phyloP scores from a whole-genome alignment of 1,140 invertebrate species.

The Aphaenogaster ashmeadi region DNA sequence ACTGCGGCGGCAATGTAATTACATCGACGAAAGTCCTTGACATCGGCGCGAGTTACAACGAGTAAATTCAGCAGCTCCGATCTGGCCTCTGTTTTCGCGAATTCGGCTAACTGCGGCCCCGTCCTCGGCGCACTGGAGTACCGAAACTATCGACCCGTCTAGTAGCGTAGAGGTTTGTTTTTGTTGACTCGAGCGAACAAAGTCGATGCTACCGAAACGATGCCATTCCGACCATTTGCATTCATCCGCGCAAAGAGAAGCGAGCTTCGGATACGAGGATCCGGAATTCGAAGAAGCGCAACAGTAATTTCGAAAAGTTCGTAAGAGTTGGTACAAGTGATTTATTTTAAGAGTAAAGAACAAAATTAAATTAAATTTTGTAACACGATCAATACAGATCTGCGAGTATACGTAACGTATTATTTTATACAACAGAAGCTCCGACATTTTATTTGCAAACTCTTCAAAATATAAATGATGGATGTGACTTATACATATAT shows the following conservation, averaged over 20 bases:
- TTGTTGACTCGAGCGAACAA: constrained; percentile 36
- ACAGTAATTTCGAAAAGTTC: constrained; percentile 9
- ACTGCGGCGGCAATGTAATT: constrained; percentile 43
- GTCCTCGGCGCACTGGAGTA: constrained; percentile 3
- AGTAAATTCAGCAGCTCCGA: constrained; percentile 10
- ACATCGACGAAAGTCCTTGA: constrained; percentile 63
- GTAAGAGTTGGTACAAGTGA: not conserved
- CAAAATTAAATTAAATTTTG: not conserved
- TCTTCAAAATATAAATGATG: not conserved
- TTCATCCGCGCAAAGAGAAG: constrained; percentile 8
- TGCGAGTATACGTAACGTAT: not conserved
- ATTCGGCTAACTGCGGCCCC: constrained; percentile 18
- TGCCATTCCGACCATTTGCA: constrained; percentile 30
- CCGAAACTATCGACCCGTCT: constrained; percentile 59
- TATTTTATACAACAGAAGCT: not conserved
- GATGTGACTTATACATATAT: not conserved
- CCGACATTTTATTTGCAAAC: not conserved
- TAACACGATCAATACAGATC: not conserved
- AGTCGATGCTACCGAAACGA: constrained; percentile 33
- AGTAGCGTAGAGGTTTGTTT: constrained; percentile 44
- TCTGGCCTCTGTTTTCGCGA: constrained; percentile 44
- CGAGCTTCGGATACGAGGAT: not conserved
- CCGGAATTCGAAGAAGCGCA: not conserved
- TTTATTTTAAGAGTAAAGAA: not conserved
- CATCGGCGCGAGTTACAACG: constrained; percentile 46